A percentile compares a stretch with the other conserved stretches of the same genome.
Conservation (phyloP, 2,113 vertebrate species). For the Leucoraja erinaceus region DNA sequence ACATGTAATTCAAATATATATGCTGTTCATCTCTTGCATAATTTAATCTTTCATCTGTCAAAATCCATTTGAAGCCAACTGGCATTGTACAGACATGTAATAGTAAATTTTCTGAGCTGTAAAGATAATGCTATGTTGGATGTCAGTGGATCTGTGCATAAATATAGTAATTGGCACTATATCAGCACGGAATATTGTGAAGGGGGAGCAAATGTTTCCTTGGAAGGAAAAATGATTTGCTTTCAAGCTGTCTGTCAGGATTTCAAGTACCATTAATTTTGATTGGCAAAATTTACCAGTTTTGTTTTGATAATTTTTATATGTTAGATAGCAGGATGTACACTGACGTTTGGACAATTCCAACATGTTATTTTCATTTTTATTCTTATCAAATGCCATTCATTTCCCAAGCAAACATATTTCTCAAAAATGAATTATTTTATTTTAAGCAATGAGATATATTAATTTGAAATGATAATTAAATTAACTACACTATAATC, state of each 20-base stretch:
- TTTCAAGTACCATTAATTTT: conserved; percentile 6
- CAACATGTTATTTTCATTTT: neutral
- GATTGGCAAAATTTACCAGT: neutral
- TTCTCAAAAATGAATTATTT: neutral
- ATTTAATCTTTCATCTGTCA: conserved; percentile 20
- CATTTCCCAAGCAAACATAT: neutral
- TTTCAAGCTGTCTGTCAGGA: neutral
- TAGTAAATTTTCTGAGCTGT: conserved; percentile 5
- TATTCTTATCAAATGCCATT: neutral
- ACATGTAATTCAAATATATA: neutral
- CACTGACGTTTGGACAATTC: neutral
- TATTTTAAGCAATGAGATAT: neutral
- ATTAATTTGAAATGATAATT: neutral
- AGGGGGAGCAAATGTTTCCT: conserved; percentile 10
- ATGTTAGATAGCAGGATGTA: no score
- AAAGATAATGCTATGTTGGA: conserved; percentile 29
- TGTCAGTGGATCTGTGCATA: conserved; percentile 19
- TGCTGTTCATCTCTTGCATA: neutral
- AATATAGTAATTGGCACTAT: conserved; percentile 13
- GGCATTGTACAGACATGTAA: neutral
- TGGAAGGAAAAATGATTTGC: neutral
- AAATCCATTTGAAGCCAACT: neutral
- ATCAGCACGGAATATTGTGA: neutral
- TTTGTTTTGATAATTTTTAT: neutral
- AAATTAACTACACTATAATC: neutral